A percentile compares a stretch with the other conserved stretches of the same genome.
phyloP scores from a whole-genome alignment of 1,140 invertebrate species.

The Drosophila arizonae region DNA sequence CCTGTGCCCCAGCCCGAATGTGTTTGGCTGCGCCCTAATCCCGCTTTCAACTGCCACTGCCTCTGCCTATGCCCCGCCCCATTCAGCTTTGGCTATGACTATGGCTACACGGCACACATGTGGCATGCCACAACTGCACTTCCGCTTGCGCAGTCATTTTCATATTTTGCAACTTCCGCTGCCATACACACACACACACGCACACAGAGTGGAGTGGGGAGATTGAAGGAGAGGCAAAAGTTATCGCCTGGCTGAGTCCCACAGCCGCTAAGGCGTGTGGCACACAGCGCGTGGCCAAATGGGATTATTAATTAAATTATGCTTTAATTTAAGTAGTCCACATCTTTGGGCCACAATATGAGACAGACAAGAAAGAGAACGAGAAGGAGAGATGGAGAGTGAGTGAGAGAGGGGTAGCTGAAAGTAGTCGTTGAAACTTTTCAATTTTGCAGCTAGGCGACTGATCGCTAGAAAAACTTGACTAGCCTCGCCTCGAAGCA shows the following conservation, averaged over 20 bases:
- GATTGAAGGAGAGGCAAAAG: background rate
- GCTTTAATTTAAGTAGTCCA: slow-evolving; percentile 81
- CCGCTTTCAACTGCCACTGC: background rate
- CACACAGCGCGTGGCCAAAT: slow-evolving; percentile 63
- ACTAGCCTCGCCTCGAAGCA: slow-evolving; percentile 44
- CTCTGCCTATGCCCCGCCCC: no score
- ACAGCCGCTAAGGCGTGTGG: slow-evolving; percentile 38
- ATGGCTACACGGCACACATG: slow-evolving; percentile 60
- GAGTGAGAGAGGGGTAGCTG: no score
- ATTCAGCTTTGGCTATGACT: slow-evolving; percentile 1
- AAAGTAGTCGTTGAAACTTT: slow-evolving; percentile 46
- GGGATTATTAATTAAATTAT: slow-evolving; percentile 82
- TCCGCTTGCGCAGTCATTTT: slow-evolving; percentile 80
- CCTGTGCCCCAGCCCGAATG: background rate
- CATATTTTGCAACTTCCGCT: slow-evolving; percentile 78
- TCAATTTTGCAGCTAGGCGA: slow-evolving; percentile 49
- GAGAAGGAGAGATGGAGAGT: no score
- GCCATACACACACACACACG: slow-evolving; percentile 35
- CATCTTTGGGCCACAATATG: slow-evolving; percentile 63
- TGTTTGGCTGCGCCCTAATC: background rate
- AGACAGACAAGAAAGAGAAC: slow-evolving; percentile 53
- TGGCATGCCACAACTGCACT: slow-evolving; percentile 80
- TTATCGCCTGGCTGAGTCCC: slow-evolving; percentile 39
- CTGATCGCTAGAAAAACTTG: slow-evolving; percentile 49
- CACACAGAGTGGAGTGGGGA: background rate